Conservation (phyloP, 2,888 invertebrate genomes). For the Platycnemis pennipes region DNA sequence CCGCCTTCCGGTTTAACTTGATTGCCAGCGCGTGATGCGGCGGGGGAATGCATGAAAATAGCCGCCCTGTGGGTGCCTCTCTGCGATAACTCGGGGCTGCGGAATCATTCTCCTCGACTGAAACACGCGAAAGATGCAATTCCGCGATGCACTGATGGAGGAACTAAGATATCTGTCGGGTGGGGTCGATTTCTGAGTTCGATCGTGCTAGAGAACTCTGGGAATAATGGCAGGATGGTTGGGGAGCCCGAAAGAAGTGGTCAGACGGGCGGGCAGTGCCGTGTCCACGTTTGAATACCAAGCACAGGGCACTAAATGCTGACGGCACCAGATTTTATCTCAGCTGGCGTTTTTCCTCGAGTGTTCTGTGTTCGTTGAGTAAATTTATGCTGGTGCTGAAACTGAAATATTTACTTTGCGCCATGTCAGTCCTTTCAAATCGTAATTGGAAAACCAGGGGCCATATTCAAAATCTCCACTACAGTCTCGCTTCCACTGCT, state of each 20-base stretch:
- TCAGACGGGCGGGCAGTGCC: background rate
- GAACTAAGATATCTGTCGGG: background rate
- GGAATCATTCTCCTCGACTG: background rate
- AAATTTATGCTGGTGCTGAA: too few species aligned
- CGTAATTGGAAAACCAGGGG: too few species aligned
- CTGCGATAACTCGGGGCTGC: background rate
- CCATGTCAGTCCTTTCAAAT: too few species aligned
- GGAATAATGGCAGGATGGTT: background rate
- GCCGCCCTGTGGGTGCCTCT: background rate
- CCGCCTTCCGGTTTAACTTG: background rate
- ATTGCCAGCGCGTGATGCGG: conserved; percentile 7
- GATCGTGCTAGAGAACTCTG: background rate
- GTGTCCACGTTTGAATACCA: too few species aligned
- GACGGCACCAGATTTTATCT: too few species aligned
- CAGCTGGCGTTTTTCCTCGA: too few species aligned
- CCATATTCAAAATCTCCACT: too few species aligned
- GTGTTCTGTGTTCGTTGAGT: too few species aligned
- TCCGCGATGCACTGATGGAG: background rate
- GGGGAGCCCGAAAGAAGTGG: background rate
- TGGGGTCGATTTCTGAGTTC: background rate
- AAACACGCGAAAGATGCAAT: background rate
- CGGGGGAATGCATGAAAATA: background rate
- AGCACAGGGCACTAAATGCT: too few species aligned
- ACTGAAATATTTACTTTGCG: too few species aligned
- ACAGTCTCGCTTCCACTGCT: too few species aligned